These are phyloP conservation scores for Chaetoderma sp. DNA, from an alignment of 2,888 invertebrate species.

Conservation along the genomic window DNA sequence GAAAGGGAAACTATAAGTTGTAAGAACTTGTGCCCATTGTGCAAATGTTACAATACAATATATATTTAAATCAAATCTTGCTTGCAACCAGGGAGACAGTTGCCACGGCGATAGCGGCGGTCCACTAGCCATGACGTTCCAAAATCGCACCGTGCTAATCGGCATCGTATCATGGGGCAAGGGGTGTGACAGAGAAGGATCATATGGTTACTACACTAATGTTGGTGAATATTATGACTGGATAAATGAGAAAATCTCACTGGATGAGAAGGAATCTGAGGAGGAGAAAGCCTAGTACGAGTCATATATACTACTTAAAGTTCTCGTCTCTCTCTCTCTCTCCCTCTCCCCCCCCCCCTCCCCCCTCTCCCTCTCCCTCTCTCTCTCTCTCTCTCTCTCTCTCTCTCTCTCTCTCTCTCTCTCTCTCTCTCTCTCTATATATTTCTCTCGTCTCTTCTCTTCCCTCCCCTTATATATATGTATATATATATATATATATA, in stretches of 20 bases:
- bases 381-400: background rate
- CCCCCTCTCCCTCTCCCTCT: background rate
- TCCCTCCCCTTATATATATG: no score
- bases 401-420: background rate
- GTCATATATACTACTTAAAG: no score
- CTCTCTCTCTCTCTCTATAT: no score
- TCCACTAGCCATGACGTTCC: constrained; percentile 34
- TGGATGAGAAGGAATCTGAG: no score
- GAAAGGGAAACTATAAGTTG: no score
- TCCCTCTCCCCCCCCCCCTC: background rate
- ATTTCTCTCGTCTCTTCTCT: background rate
- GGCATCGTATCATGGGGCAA: constrained; percentile 50
- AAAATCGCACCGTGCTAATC: constrained; percentile 39
- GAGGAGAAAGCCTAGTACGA: no score
- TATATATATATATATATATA: constrained; percentile 15
- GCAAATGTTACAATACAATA: no score
- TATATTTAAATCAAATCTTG: no score
- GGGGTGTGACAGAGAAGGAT: constrained; percentile 43
- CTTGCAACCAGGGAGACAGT: constrained; percentile 47
- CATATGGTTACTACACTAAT: constrained; percentile 50
- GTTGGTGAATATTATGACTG: constrained; percentile 43
- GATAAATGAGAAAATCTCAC: no score
- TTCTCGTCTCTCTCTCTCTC: background rate
- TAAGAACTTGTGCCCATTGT: no score
- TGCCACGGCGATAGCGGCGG: constrained; percentile 51